Conservation (phyloP, 2,888 invertebrate species). For the Bembecia ichneumoniformis region DNA sequence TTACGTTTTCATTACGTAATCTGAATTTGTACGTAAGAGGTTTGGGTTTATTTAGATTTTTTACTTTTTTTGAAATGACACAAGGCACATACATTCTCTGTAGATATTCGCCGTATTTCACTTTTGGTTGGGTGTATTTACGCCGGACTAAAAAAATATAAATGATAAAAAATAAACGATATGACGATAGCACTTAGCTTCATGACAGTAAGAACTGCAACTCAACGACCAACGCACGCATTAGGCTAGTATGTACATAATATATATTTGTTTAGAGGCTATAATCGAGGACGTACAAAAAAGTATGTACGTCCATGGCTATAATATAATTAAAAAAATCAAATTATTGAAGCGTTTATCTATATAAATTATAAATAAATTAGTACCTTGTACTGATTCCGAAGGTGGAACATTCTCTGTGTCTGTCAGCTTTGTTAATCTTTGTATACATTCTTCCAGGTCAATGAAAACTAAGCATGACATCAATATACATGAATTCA, state of each 20-base stretch:
- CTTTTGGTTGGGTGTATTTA: slow-evolving; percentile 31
- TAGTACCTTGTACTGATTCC: slow-evolving; percentile 18
- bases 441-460: slow-evolving; percentile 42
- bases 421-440: slow-evolving; percentile 30
- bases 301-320: no score
- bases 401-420: no score
- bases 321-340: no score
- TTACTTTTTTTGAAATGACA: slow-evolving; percentile 2
- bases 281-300: no score
- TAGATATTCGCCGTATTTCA: slow-evolving; percentile 43
- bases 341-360: no score
- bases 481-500: slow-evolving; percentile 50
- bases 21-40: slow-evolving; percentile 40
- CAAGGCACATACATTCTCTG: slow-evolving; percentile 35
- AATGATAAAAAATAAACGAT: no score
- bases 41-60: slow-evolving; percentile 17
- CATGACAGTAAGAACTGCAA: no score
- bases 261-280: no score
- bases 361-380: background rate
- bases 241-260: no score
- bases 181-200: no score
- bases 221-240: no score
- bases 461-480: slow-evolving; percentile 56
- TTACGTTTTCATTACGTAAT: slow-evolving; percentile 38
- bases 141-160: background rate